A percentile compares a stretch with the other conserved stretches of the same genome.
These are phyloP conservation scores for Dasypogon diadema DNA, from an alignment of 2,888 invertebrate genomes.

Conservation along the genomic window DNA sequence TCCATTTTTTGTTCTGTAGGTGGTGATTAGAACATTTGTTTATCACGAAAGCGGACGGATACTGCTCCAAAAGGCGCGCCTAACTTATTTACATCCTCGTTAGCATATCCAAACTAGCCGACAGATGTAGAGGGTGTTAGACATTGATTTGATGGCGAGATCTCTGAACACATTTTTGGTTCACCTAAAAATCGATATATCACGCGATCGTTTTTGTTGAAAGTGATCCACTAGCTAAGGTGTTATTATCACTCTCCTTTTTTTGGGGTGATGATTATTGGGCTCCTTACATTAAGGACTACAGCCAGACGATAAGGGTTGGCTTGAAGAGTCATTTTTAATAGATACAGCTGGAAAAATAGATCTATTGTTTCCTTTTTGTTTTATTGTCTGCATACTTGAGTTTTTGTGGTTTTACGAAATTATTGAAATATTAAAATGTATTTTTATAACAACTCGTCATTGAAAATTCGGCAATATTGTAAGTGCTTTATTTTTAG, in stretches of 20 bases:
- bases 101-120: slow-evolving; percentile 37
- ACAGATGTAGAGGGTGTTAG: slow-evolving; percentile 50
- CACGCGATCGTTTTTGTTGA: slow-evolving; percentile 45
- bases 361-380: not conserved
- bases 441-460: too few species aligned
- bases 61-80: slow-evolving; percentile 39
- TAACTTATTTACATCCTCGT: slow-evolving; percentile 36
- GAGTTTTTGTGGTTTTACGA: too few species aligned
- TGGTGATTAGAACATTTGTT: slow-evolving; percentile 48
- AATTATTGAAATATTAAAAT: too few species aligned
- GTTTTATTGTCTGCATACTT: too few species aligned
- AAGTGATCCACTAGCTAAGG: slow-evolving; percentile 31
- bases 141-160: slow-evolving; percentile 27
- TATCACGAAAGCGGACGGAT: slow-evolving; percentile 14
- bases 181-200: slow-evolving; percentile 29
- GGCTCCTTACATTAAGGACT: slow-evolving; percentile 51
- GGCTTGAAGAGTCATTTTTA: slow-evolving; percentile 27
- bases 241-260: slow-evolving; percentile 53
- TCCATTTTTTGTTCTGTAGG: slow-evolving; percentile 11
- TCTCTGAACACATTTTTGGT: slow-evolving; percentile 22
- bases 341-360: slow-evolving; percentile 33
- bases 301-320: slow-evolving; percentile 42
- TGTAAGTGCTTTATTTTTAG: too few species aligned
- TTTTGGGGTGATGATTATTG: slow-evolving; percentile 49
- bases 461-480: too few species aligned